Evolutionary conservation across 2,888 invertebrate species (phyloP), one percentile per base, ranked within the genome.

Genomic region (Tenthredo distinguenda): DNA sequence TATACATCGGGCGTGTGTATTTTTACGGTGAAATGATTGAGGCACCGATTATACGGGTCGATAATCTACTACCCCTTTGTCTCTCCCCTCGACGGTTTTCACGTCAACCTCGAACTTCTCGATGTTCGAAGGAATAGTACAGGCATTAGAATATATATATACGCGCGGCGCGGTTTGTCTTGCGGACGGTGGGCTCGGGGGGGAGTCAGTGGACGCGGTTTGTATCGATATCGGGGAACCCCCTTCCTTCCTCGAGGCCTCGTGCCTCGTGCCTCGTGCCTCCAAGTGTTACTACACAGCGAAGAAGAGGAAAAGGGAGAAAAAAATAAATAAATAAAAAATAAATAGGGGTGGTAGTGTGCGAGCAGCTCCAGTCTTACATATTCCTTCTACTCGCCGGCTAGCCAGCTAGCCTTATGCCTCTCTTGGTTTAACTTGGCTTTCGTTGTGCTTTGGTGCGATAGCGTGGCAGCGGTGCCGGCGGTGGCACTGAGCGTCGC

Each of bases 401-500:
- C 55, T 55, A 55, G n/a, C 55, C 7, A n/a, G n/a, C 55, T n/a
- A 55, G 43, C 55, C 55, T 21, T 62, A 47, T 21, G 62, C 62
- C 26, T 26, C 26, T 26, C 62, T 62, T 62, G 9, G 10, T 21
- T 62, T 62, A 12, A 62, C 62, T 62, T 62, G 21, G 7, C n/a
- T 62, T 26, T 9, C 26, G 47, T 21, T 26, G 76, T 12, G 76
- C 26, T 26, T 26, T 47, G 47, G 76, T 43, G 76, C 43, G 74
- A 43, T 74, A 26, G 74, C 74, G 55, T 77, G 86, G 88, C 85
- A 65, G 88, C 89, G 90, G 88, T 89, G 89, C 88, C 88, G 90
- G 88, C 90, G 87, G 90, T 89, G 90, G 90, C 90, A 91, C 90
- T 89, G 90, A 91, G 90, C 92, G 91, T 92, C 92, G 91, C 90